Percentiles rank a stretch among this genome's conserved stretches.
These are phyloP conservation scores for Furcifer pardalis DNA, from an alignment of 2,797 vertebrate genomes.

Conservation along the genomic window DNA sequence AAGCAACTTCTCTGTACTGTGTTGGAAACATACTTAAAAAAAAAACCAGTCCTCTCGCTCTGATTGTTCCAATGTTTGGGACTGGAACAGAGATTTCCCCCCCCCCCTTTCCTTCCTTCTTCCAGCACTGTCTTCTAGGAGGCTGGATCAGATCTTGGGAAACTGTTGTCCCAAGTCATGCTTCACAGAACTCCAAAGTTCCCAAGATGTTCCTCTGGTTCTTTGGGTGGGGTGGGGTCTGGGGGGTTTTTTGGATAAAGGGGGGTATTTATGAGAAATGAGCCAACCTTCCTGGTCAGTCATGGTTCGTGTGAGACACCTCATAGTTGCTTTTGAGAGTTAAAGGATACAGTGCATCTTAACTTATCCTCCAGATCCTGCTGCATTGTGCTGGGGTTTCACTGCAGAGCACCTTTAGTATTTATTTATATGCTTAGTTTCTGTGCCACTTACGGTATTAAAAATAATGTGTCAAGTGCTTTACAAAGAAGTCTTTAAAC, in stretches of 20 bases:
- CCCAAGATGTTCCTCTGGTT: neutral
- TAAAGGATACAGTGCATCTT: neutral
- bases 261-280: too few species aligned
- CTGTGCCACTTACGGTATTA: neutral
- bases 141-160: neutral
- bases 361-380: neutral
- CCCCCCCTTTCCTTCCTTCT: neutral
- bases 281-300: neutral
- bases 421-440: neutral
- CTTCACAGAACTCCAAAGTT: neutral
- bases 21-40: too few species aligned
- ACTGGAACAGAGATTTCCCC: neutral
- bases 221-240: too few species aligned
- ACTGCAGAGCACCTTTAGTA: neutral
- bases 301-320: neutral
- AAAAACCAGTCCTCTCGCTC: constrained; percentile 2
- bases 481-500: neutral
- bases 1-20: too few species aligned
- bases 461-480: neutral
- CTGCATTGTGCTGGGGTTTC: neutral
- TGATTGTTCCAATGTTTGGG: neutral
- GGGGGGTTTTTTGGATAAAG: too few species aligned
- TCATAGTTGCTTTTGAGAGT: neutral
- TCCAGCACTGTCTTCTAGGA: neutral
- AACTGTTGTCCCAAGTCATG: neutral